A percentile compares a stretch with the other conserved stretches of the same genome.
Evolutionary conservation across 2,888 invertebrate species (phyloP).

Genomic region (Chaitophorus viminalis): DNA sequence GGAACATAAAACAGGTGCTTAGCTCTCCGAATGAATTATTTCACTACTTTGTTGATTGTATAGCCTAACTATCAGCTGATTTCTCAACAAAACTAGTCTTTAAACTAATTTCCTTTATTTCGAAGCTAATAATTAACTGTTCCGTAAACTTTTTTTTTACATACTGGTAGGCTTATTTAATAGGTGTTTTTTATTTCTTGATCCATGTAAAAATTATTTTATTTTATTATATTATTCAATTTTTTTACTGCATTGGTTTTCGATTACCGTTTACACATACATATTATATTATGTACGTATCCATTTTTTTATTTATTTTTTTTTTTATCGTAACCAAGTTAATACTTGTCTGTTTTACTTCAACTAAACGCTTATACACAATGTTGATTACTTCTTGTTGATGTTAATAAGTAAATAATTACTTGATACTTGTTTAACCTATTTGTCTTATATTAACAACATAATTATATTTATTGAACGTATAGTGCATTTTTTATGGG

Average conservation of each 20-base stretch:
- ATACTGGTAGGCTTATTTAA: not conserved
- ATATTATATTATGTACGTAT: not conserved
- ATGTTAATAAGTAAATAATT: not conserved
- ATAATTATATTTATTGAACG: too few relatives aligned
- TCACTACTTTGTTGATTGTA: too few relatives aligned
- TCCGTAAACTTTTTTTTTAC: not conserved
- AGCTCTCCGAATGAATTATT: too few relatives aligned
- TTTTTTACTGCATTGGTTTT: not conserved
- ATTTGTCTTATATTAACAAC: not conserved
- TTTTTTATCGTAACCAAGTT: not conserved
- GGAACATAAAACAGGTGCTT: too few relatives aligned
- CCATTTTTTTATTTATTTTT: not conserved
- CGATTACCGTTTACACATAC: not conserved
- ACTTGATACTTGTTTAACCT: not conserved
- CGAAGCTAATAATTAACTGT: not conserved
- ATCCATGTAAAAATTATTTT: not conserved
- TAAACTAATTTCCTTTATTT: not conserved
- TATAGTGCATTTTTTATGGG: too few relatives aligned
- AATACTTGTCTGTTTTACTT: not conserved
- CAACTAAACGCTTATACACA: not conserved
- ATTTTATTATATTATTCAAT: not conserved
- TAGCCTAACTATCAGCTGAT: too few relatives aligned
- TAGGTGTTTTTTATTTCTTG: not conserved
- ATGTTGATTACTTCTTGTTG: not conserved
- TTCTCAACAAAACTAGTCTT: not conserved